phyloP scores from a whole-genome alignment of 2,113 vertebrate species.

The Macquaria ambigua region DNA sequence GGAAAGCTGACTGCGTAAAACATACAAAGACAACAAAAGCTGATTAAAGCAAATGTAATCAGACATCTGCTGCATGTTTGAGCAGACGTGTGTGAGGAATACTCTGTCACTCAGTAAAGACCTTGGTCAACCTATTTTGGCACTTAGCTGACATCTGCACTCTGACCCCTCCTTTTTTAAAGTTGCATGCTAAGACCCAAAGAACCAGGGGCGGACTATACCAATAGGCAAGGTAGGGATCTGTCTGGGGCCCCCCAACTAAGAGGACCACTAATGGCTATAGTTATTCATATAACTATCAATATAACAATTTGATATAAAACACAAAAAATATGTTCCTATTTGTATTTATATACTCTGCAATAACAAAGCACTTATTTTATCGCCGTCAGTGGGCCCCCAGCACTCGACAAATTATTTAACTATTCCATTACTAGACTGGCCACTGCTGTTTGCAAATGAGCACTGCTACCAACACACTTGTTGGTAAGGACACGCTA shows the following conservation, averaged over 20 bases:
- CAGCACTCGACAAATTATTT: too few relatives aligned
- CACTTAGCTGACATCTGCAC: constrained; percentile 4
- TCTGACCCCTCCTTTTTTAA: constrained; percentile 25
- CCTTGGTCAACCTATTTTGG: constrained; percentile 8
- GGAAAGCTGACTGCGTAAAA: neutral
- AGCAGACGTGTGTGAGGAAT: neutral
- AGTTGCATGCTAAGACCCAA: neutral
- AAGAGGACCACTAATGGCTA: neutral
- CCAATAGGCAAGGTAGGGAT: neutral
- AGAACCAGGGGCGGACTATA: neutral
- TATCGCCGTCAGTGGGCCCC: too few relatives aligned
- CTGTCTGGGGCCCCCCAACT: neutral
- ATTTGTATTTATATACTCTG: neutral
- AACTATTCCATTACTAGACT: too few relatives aligned
- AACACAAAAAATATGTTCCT: neutral
- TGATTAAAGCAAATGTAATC: constrained; percentile 19
- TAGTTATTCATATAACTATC: neutral
- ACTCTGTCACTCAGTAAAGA: neutral
- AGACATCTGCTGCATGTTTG: constrained; percentile 21
- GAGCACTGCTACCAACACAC: neutral
- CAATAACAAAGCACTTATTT: neutral
- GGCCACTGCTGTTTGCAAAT: too few relatives aligned
- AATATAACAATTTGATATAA: too few relatives aligned
- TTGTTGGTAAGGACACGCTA: neutral
- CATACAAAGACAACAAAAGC: neutral